Percentiles rank a stretch among this genome's conserved stretches.
Evolutionary conservation across 2,888 invertebrate species (phyloP).

Genomic region (Actias luna): DNA sequence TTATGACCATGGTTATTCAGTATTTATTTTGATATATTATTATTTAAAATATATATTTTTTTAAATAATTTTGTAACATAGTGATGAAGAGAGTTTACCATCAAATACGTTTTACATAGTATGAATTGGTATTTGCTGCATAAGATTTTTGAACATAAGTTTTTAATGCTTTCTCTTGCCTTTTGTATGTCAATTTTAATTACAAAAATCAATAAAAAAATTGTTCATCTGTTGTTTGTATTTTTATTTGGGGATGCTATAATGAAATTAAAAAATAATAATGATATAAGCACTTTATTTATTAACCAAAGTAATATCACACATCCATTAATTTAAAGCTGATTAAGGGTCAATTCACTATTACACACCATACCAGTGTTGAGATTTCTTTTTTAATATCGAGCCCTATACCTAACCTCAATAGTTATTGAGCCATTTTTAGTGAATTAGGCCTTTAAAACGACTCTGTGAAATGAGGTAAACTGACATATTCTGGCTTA

Average conservation of each 20-base stretch:
- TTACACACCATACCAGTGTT: neutral
- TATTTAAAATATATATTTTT: neutral
- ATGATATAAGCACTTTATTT: constrained; percentile 32
- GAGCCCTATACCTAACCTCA: neutral
- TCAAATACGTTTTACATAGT: neutral
- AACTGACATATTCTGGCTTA: no score
- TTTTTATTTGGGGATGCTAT: neutral
- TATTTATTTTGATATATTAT: neutral
- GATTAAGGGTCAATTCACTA: constrained; percentile 27
- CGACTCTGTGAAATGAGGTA: no score
- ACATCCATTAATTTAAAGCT: constrained; percentile 69
- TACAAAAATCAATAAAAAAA: neutral
- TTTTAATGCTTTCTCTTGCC: neutral
- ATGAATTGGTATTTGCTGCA: neutral
- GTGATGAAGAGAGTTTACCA: neutral
- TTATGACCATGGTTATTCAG: neutral
- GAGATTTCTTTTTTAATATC: neutral
- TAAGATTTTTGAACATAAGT: neutral
- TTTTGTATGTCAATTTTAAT: neutral
- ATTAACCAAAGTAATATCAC: constrained; percentile 40
- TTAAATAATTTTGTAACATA: neutral
- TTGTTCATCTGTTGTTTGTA: neutral
- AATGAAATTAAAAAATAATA: constrained; percentile 11
- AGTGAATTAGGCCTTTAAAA: no score
- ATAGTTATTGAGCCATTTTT: neutral